Evolutionary conservation across 1,140 invertebrate species (phyloP).

Genomic region (Penaeus chinensis): DNA sequence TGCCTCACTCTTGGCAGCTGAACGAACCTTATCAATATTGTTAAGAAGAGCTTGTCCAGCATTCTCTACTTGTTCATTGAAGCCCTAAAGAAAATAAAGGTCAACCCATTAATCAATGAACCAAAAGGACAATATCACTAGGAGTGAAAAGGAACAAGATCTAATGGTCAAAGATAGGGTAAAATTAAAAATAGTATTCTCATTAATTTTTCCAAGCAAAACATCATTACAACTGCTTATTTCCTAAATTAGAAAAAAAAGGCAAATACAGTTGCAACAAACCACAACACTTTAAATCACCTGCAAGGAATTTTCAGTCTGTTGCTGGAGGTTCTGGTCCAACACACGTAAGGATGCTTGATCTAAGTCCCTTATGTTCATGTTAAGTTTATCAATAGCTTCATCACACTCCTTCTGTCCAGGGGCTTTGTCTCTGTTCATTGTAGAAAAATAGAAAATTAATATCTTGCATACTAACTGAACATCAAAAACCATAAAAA

Average conservation of each 20-base stretch:
- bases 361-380: conserved; percentile 85
- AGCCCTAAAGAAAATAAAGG: conserved; percentile 75
- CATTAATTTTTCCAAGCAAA: too few species aligned
- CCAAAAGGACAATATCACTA: too few species aligned
- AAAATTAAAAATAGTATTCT: too few species aligned
- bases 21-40: conserved; percentile 83
- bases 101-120: too few species aligned
- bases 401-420: conserved; percentile 93
- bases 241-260: neutral
- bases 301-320: conserved; percentile 75
- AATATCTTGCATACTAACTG: neutral
- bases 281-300: conserved; percentile 10
- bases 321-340: conserved; percentile 81
- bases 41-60: conserved; percentile 75
- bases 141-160: too few species aligned
- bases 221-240: neutral
- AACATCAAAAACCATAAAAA: neutral
- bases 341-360: conserved; percentile 87
- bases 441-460: conserved; percentile 66
- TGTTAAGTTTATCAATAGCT: conserved; percentile 82
- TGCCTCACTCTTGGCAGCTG: conserved; percentile 89
- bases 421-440: conserved; percentile 85
- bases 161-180: too few species aligned
- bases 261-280: too few species aligned
- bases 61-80: conserved; percentile 78